These are phyloP conservation scores for Rhopilema esculentum DNA, from an alignment of 30 jellyfish, hydroid and myxozoan genomes.

Conservation along the genomic window DNA sequence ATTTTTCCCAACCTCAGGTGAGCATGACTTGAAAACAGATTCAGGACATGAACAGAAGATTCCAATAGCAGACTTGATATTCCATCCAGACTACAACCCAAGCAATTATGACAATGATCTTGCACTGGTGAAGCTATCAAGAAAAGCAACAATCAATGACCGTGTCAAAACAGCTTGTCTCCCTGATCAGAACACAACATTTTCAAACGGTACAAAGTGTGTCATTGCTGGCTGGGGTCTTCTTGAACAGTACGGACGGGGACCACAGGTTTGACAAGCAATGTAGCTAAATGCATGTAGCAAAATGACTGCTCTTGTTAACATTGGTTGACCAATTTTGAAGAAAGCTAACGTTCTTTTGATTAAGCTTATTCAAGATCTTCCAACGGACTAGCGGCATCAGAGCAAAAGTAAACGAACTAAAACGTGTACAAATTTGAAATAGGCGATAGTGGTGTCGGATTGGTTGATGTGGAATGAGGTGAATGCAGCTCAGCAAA, in stretches of 20 bases:
- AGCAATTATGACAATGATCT: slow-evolving; percentile 74
- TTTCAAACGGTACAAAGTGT: slow-evolving; percentile 90
- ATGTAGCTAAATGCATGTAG: no score
- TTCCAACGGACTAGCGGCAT: no score
- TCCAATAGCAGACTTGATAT: slow-evolving; percentile 73
- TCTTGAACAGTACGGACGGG: slow-evolving; percentile 79
- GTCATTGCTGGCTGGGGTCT: slow-evolving; percentile 98
- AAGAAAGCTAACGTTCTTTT: no score
- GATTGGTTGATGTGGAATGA: no score
- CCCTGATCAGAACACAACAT: slow-evolving; percentile 89
- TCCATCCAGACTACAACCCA: slow-evolving; percentile 89
- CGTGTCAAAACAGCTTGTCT: slow-evolving; percentile 92
- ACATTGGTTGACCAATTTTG: no score
- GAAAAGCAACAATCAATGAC: slow-evolving; percentile 71
- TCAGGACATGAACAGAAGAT: slow-evolving; percentile 81
- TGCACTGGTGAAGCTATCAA: slow-evolving; percentile 76
- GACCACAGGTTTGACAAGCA: slow-evolving; percentile 79
- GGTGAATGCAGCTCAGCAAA: no score
- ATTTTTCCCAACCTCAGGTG: slow-evolving; percentile 86
- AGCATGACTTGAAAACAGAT: slow-evolving; percentile 78
- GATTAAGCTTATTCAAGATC: no score
- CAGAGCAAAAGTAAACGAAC: no score
- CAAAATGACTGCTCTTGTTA: no score
- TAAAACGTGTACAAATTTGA: no score
- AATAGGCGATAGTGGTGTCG: no score